Evolutionary conservation across 2,888 invertebrate species (phyloP), one percentile per base, ranked within the genome.

Genomic region (Nebria brevicollis): DNA sequence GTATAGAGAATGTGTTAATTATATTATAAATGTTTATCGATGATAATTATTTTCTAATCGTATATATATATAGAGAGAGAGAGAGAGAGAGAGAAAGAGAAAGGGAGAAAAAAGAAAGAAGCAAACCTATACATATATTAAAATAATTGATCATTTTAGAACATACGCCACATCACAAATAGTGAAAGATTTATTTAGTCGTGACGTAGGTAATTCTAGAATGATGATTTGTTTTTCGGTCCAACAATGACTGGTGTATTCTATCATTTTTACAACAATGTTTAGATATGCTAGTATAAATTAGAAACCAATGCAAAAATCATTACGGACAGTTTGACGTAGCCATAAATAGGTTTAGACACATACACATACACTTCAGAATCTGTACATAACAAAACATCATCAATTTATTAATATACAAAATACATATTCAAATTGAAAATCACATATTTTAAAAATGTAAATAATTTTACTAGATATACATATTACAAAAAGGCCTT

Each of bases 1-100:
- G 88, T 89, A 89, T 88, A 88, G 86, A 86, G 84, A 85, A 82
- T 79, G 70, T 75, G 75, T 75, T 79, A 25, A 75, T 80, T 80
- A 75, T 54, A 54, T 54, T 54, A 80, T 80, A 75, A 75, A 80
- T 80, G 80, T 80, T 73, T 74, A 78, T 78, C 34, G 65, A 77
- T 66, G 15, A 74, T 68, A 68, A 25, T 68, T 68, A 68, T 68
- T 68, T 68, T 68, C 68, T 25, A 68, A 68, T 68, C 7, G 25
- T 68, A 68, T 68, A 25, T n/a, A 54, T 54, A 8, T 54, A 54
- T 54, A 7, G 1, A 54, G 13, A n/a, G 65, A 65, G 2, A 13
- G 15, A n/a, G 20, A 20, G 1, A 20, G 20, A 20, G 20, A 20
- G 20, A 20, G 20, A 20, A 20, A 20, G 2, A 13, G 15, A n/a